Evolutionary conservation across 1,140 invertebrate species (phyloP).

Genomic region (Phortica variegata): DNA sequence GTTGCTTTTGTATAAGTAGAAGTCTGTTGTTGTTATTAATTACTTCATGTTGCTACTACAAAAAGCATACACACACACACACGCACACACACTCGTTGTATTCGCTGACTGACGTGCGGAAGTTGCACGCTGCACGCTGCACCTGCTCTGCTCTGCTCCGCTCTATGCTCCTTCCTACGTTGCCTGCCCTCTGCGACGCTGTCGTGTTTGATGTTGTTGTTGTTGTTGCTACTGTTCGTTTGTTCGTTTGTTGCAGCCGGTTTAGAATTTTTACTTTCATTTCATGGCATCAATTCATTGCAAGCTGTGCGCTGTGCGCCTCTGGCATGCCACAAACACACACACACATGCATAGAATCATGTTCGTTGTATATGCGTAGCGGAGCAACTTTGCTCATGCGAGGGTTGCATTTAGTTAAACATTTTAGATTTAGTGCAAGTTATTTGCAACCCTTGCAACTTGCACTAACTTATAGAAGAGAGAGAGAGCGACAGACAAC

Average conservation of each 20-base stretch:
- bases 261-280: slow-evolving; percentile 27
- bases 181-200: too few relatives aligned
- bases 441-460: too few relatives aligned
- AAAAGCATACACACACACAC: slow-evolving; percentile 10
- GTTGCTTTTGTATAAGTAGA: slow-evolving; percentile 12
- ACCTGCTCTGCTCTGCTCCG: slow-evolving; percentile 37
- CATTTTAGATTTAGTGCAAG: too few relatives aligned
- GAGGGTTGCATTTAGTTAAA: slow-evolving; percentile 9
- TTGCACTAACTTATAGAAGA: too few relatives aligned
- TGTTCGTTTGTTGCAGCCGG: slow-evolving; percentile 25
- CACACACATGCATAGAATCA: not conserved
- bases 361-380: slow-evolving; percentile 25
- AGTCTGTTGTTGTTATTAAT: slow-evolving; percentile 44
- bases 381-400: slow-evolving; percentile 23
- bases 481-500: too few relatives aligned
- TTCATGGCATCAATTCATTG: too few relatives aligned
- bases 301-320: not conserved
- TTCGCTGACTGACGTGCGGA: slow-evolving; percentile 31
- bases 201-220: slow-evolving; percentile 20
- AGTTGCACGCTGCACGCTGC: slow-evolving; percentile 39
- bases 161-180: too few relatives aligned
- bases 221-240: too few relatives aligned
- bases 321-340: not conserved
- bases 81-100: slow-evolving; percentile 16
- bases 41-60: slow-evolving; percentile 46